Evolutionary conservation across 2,113 vertebrate species (phyloP), one percentile per base, ranked within the genome.

Genomic region (Callipepla squamata): DNA sequence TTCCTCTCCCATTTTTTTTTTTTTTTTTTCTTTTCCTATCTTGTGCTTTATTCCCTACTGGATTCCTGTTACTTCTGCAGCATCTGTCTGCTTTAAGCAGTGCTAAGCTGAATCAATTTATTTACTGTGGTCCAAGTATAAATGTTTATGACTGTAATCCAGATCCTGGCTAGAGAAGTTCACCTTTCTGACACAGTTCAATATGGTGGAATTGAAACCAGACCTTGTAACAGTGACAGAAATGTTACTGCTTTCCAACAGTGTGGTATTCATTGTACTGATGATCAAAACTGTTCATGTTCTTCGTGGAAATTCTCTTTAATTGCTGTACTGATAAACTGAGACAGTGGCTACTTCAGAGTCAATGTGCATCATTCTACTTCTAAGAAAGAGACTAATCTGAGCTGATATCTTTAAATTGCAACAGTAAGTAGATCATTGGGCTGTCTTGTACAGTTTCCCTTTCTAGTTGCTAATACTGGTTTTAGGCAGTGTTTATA

Each of bases 361-460:
- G 44, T 68, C 28, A 25, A 5, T 59, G 28, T 81, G 55, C 79
- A 67, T 93, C 0, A 14, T 70, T 82, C 50, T 74, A 3, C 13
- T 82, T 83, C n/a, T 80, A 63, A 82, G 76, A 89, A 18, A 63
- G n/a, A 50, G 16, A 40, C 11, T n/a, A 78, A 90, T 16, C 32
- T 83, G 70, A 83, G 51, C n/a, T 61, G 50, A 68, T 63, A 40
- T 7, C 30, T n/a, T 30, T 21, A 48, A 50, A 30, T 74, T 67
- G 23, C 32, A 72, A 23, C 32, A 61, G 9, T 50, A 38, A 59
- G 30, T 58, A 74, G 42, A 51, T 70, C 44, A 44, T 8, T 50
- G 61, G 42, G 59, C 51, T 89, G 34, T 38, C 28, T 59, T 70
- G 17, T 13, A 53, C 55, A 13, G 25, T 96, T 67, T 15, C 21